These are phyloP conservation scores for Hoplodrina blanda DNA, from an alignment of 2,888 invertebrate genomes.

Conservation along the genomic window DNA sequence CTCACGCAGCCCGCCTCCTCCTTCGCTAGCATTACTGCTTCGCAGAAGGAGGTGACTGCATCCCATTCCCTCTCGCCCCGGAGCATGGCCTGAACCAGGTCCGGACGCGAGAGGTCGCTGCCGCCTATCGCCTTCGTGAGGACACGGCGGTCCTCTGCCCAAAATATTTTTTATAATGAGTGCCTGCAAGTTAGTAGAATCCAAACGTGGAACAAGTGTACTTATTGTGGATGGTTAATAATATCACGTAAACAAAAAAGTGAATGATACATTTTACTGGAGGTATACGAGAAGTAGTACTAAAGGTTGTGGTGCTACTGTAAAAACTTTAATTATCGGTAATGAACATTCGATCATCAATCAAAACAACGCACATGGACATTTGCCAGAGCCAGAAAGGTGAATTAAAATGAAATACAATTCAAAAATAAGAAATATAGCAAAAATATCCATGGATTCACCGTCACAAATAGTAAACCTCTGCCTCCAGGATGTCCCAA, in stretches of 20 bases:
- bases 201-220: constrained; percentile 12
- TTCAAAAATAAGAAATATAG: constrained; percentile 16
- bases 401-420: constrained; percentile 18
- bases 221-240: constrained; percentile 22
- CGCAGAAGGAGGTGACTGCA: too few relatives aligned
- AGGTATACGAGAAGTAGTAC: constrained; percentile 19
- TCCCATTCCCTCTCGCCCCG: too few relatives aligned
- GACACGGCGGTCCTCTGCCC: too few relatives aligned
- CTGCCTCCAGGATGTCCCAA: constrained; percentile 5
- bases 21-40: too few relatives aligned
- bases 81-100: too few relatives aligned
- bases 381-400: constrained; percentile 23
- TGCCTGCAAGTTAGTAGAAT: constrained; percentile 8
- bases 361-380: constrained; percentile 21
- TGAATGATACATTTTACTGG: constrained; percentile 33
- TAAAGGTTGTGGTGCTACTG: constrained; percentile 25
- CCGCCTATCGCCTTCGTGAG: too few relatives aligned
- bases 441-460: constrained; percentile 6
- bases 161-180: constrained; percentile 9
- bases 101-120: too few relatives aligned
- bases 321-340: too few relatives aligned
- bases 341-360: constrained; percentile 20
- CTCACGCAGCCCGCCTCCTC: too few relatives aligned
- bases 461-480: constrained; percentile 3
- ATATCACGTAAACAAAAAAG: constrained; percentile 25